Evolutionary conservation across 2,113 vertebrate genomes (phyloP).

Genomic region (Gymnarchus niloticus): DNA sequence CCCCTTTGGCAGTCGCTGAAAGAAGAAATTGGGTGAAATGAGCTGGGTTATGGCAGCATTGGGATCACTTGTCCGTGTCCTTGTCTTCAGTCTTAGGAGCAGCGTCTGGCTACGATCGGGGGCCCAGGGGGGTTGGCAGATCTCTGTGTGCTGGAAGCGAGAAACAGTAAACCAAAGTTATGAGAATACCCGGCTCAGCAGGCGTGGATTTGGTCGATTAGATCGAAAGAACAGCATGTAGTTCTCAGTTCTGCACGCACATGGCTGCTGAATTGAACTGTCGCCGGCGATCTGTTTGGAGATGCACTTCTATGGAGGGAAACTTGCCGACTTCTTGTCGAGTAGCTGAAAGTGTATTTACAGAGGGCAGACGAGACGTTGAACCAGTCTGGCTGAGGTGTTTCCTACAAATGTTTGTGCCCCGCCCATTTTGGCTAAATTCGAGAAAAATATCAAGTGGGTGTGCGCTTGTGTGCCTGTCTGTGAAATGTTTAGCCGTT

Average conservation of each 20-base stretch:
- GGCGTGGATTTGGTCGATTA: background rate
- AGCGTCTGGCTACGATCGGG: background rate
- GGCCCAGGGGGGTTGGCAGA: no score
- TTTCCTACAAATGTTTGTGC: background rate
- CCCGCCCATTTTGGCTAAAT: background rate
- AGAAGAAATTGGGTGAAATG: background rate
- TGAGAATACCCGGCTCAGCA: background rate
- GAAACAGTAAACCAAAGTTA: background rate
- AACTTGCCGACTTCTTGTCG: background rate
- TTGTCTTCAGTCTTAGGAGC: background rate
- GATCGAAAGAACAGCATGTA: background rate
- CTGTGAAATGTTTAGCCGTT: background rate
- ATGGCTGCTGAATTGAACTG: no score
- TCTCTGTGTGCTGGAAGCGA: background rate
- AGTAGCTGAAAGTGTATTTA: background rate
- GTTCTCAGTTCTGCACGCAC: background rate
- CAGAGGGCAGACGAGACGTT: background rate
- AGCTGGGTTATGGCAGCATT: background rate
- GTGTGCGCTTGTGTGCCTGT: background rate
- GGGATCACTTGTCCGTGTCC: background rate
- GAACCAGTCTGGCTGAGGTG: background rate
- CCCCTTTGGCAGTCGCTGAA: background rate
- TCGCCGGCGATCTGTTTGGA: background rate
- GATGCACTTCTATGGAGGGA: background rate
- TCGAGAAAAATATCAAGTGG: background rate